These are phyloP conservation scores for Anoncus sp. DNA, from an alignment of 2,888 invertebrate species.

Conservation along the genomic window DNA sequence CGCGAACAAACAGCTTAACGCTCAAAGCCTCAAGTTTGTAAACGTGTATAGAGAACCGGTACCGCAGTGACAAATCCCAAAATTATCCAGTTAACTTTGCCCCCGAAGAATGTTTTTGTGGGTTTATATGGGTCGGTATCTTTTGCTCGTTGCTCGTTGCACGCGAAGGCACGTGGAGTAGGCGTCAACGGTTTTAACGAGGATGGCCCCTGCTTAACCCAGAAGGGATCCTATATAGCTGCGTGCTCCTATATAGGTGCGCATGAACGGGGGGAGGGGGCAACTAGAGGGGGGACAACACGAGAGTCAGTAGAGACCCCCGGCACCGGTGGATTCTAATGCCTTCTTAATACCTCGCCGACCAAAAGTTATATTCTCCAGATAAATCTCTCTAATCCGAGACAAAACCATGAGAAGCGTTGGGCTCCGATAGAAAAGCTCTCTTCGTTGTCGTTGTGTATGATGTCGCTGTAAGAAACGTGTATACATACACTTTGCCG, in stretches of 20 bases:
- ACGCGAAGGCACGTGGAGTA: conserved; percentile 42
- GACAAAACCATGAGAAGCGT: conserved; percentile 42
- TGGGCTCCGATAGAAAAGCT: conserved; percentile 17
- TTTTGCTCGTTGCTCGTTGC: conserved; percentile 26
- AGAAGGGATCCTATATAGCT: conserved; percentile 20
- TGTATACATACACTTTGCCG: not conserved
- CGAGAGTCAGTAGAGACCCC: conserved; percentile 54
- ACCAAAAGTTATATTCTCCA: conserved; percentile 68
- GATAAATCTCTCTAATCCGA: conserved; percentile 68
- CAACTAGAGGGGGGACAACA: conserved; percentile 31
- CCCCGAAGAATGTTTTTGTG: conserved; percentile 47
- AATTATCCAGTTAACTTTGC: conserved; percentile 80
- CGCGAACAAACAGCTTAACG: conserved; percentile 69
- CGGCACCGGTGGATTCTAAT: conserved; percentile 66
- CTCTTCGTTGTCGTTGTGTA: not conserved
- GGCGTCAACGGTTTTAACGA: conserved; percentile 65
- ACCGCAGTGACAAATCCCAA: conserved; percentile 71
- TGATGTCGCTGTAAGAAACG: conserved; percentile 2
- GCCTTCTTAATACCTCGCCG: conserved; percentile 58
- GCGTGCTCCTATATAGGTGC: not conserved
- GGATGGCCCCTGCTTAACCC: conserved; percentile 40
- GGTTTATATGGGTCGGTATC: conserved; percentile 15
- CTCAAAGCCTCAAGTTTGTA: conserved; percentile 77
- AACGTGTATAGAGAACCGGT: conserved; percentile 75
- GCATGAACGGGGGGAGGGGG: conserved; percentile 19